Percentiles rank a stretch among this genome's conserved stretches.
Evolutionary conservation across 2,797 vertebrate genomes (phyloP).

Genomic region (Poeciliopsis gracilis): DNA sequence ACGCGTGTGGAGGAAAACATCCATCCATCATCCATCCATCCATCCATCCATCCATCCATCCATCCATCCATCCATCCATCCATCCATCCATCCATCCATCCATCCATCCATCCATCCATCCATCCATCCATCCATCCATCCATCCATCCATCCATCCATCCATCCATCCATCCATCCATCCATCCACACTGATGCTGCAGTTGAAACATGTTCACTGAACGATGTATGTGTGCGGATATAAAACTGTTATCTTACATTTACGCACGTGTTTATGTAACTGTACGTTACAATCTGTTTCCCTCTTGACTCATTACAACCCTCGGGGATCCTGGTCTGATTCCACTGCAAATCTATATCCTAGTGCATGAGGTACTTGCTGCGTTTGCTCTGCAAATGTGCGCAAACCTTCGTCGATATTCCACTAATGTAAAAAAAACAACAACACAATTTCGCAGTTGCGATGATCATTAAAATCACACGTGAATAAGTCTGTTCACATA

Average conservation of each 20-base stretch:
- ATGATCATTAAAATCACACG: too few species aligned
- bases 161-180: too few species aligned
- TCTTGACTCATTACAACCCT: conserved; percentile 61
- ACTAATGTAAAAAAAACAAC: too few species aligned
- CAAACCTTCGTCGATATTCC: too few species aligned
- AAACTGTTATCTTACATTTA: not conserved
- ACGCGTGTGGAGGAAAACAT: not conserved
- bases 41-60: not conserved
- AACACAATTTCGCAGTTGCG: too few species aligned
- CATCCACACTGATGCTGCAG: not conserved
- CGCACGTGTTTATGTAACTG: conserved; percentile 2
- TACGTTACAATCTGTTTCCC: not conserved
- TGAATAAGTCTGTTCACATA: too few species aligned
- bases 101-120: not conserved
- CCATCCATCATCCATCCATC: not conserved
- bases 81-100: not conserved
- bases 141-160: not conserved
- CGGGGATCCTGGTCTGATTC: conserved; percentile 56
- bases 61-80: not conserved
- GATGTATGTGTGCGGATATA: conserved; percentile 16
- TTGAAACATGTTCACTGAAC: conserved; percentile 10
- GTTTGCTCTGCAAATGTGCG: too few species aligned
- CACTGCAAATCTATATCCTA: conserved; percentile 49
- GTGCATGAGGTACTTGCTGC: conserved; percentile 41
- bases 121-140: not conserved